phyloP scores from a whole-genome alignment of 2,797 vertebrate genomes.

The Urocyon cinereoargenteus region DNA sequence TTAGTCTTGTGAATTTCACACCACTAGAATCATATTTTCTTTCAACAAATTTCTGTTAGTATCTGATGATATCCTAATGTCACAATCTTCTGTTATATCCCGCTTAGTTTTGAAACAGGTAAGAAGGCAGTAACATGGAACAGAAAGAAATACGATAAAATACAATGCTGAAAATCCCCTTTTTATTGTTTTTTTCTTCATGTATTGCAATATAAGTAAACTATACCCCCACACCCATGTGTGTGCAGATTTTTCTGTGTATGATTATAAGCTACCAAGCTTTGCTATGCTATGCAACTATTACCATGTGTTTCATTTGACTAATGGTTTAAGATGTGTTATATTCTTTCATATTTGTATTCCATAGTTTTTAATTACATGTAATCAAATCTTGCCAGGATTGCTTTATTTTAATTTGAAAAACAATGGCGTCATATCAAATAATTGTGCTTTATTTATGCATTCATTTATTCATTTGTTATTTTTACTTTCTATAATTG shows the following conservation, averaged over 20 bases:
- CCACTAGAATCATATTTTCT: conserved; percentile 51
- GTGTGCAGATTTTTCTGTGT: neutral
- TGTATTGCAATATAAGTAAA: conserved; percentile 21
- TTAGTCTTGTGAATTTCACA: conserved; percentile 66
- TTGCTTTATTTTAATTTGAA: neutral
- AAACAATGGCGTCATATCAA: conserved; percentile 24
- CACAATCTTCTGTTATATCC: conserved; percentile 64
- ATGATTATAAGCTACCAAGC: neutral
- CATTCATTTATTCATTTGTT: neutral
- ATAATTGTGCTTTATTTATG: neutral
- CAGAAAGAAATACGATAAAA: conserved; percentile 34
- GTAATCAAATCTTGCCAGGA: neutral
- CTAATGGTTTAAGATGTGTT: neutral
- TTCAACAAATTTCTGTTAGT: conserved; percentile 64
- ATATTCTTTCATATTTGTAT: neutral
- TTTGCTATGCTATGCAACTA: neutral
- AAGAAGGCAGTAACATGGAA: conserved; percentile 17
- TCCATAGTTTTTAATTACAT: conserved; percentile 19
- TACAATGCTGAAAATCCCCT: neutral
- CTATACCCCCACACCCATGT: neutral
- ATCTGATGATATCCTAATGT: conserved; percentile 68
- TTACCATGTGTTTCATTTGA: neutral
- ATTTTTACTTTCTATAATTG: conserved; percentile 10
- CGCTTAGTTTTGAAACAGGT: conserved; percentile 48
- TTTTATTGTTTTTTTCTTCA: conserved; percentile 50